Evolutionary conservation across 1,140 invertebrate genomes (phyloP), one percentile per base, ranked within the genome.

Genomic region (Drosophila busckii): DNA sequence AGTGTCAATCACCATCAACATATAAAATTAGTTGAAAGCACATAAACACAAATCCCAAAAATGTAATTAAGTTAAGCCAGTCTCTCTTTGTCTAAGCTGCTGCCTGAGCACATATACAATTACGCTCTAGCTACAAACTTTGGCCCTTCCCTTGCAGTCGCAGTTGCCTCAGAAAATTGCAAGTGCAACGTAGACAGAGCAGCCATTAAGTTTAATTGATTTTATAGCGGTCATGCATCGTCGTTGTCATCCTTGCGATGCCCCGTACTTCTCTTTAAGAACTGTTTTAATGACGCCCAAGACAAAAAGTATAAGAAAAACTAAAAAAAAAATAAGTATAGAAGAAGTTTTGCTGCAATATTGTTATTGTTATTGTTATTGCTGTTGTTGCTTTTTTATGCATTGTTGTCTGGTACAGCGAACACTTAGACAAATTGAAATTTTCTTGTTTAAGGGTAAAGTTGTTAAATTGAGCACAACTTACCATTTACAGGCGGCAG

Each of bases 401-500:
- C n/a, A n/a, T n/a, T n/a, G n/a, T n/a, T n/a, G n/a, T n/a, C n/a
- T n/a, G n/a, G n/a, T n/a, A n/a, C n/a, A n/a, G n/a, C 9, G 31
- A 31, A 45, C 52, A 75, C 70, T 76, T 64, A 76, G 70, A 44
- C 40, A 59, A 60, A 75, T 75, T 76, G 63, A 29, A 69, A 60
- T 60, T 58, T 62, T 49, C 35, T 46, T 13, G 22, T 29, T 42
- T 10, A 13, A 15, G 3, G 19, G 40, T 13, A 42, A 42, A 23
- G 49, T 20, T 32, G 19, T 16, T 16, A 42, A 49, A 28, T 7
- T 8, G 2, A 44, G 16, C 64, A 83, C 85, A 89, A 90, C 88
- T 90, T 91, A 95, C 94, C 94, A 90, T 93, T 92, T 82, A 95
- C 94, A 84, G 94, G 94, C 84, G 94, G 94, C 84, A 94, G 89